phyloP scores from a whole-genome alignment of 2,888 invertebrate species.

The Cosmia pyralina region DNA sequence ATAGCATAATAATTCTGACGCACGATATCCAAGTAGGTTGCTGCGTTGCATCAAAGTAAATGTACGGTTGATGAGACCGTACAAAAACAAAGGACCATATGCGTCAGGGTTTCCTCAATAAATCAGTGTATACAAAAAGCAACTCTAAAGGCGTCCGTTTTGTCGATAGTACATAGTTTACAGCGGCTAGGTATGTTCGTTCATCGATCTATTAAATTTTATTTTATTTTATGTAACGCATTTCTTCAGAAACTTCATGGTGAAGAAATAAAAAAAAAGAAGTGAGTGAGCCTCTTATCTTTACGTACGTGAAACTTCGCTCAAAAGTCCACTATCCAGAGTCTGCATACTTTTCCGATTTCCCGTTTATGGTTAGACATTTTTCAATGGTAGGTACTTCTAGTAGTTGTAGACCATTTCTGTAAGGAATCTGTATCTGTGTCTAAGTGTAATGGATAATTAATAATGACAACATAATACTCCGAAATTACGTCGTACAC shows the following conservation, averaged over 20 bases:
- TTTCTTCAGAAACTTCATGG: background rate
- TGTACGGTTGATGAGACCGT: no score
- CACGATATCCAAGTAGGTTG: no score
- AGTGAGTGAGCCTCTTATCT: slow-evolving; percentile 19
- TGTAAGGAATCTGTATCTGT: background rate
- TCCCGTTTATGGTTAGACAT: slow-evolving; percentile 11
- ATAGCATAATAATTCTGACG: no score
- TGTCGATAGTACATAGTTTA: no score
- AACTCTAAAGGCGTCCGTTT: no score
- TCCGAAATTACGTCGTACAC: background rate
- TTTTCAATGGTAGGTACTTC: slow-evolving; percentile 7
- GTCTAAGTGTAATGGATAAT: background rate
- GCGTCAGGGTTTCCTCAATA: no score
- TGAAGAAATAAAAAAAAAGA: slow-evolving; percentile 1
- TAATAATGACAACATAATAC: background rate
- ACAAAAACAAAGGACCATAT: no score
- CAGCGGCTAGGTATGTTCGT: no score
- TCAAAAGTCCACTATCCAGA: slow-evolving; percentile 23
- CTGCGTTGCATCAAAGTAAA: no score
- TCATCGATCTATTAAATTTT: no score
- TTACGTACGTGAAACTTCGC: slow-evolving; percentile 23
- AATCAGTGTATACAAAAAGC: no score
- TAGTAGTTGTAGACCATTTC: background rate
- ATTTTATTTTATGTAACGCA: no score
- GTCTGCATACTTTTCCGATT: slow-evolving; percentile 47